Percentiles rank a stretch among this genome's conserved stretches.
These are phyloP conservation scores for Butastur rufipennis DNA, from an alignment of 2,113 vertebrate species.

Conservation along the genomic window DNA sequence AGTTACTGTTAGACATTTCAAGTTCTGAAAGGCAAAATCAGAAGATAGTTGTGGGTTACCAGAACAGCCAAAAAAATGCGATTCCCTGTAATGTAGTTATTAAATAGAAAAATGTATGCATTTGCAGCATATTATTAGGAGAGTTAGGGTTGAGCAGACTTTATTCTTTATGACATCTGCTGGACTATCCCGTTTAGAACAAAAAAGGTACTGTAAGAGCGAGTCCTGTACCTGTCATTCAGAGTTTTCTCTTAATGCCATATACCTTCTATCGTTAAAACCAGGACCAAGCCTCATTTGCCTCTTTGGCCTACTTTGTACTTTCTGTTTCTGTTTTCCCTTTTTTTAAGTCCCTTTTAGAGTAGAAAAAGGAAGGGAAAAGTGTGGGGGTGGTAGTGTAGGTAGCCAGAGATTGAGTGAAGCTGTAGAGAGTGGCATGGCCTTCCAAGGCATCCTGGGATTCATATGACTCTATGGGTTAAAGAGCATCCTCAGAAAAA, in stretches of 20 bases:
- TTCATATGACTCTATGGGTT: not conserved
- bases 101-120: not conserved
- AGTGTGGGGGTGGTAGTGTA: accelerated
- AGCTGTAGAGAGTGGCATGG: not conserved
- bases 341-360: not conserved
- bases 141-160: not conserved
- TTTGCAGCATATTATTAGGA: not conserved
- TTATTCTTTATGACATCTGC: not conserved
- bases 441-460: not conserved
- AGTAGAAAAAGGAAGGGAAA: not conserved
- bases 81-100: not conserved
- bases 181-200: not conserved
- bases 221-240: not conserved
- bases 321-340: not conserved
- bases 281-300: not conserved
- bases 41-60: not conserved
- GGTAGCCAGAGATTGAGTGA: accelerated
- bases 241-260: not conserved
- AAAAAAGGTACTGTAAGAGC: not conserved
- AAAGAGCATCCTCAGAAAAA: not conserved
- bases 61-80: not conserved
- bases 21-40: not conserved
- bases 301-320: not conserved
- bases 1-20: not conserved
- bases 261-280: not conserved